These are phyloP conservation scores for Diadophis punctatus DNA, from an alignment of 2,113 vertebrate genomes.

Conservation along the genomic window DNA sequence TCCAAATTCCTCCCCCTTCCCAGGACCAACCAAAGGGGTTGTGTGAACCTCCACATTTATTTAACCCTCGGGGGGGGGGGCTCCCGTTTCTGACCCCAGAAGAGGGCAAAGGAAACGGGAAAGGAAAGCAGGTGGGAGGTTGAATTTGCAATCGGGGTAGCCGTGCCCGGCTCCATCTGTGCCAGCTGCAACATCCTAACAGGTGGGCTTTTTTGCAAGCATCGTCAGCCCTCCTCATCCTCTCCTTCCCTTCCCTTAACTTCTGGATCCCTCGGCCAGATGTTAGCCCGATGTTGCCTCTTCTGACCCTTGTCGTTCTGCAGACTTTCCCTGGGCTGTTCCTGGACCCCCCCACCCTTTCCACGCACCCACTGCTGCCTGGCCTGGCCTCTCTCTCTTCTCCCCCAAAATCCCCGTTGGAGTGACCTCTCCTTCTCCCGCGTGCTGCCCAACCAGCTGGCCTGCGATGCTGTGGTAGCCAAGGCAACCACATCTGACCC, in stretches of 20 bases:
- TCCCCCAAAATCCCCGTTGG: constrained; percentile 50
- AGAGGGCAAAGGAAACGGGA: neutral
- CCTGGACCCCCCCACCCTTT: too few species aligned
- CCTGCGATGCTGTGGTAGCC: constrained; percentile 54
- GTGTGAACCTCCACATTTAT: too few species aligned
- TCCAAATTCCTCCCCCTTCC: too few species aligned
- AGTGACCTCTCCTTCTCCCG: constrained; percentile 57
- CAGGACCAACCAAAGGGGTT: too few species aligned
- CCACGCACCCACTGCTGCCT: neutral
- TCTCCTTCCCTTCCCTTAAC: neutral
- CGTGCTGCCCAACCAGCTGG: constrained; percentile 63
- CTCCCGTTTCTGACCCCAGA: neutral
- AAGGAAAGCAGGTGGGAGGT: neutral
- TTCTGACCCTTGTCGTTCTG: too few species aligned
- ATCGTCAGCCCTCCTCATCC: neutral
- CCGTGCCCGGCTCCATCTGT: neutral
- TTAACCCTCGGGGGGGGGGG: neutral
- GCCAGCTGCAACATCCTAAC: neutral
- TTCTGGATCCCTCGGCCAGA: neutral
- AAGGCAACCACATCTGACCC: constrained; percentile 42
- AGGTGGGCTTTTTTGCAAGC: neutral
- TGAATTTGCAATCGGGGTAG: neutral
- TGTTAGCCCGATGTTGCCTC: too few species aligned
- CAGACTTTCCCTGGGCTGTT: too few species aligned
- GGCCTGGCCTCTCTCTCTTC: neutral